Evolutionary conservation across 2,888 invertebrate genomes (phyloP), one percentile per base, ranked within the genome.

Genomic region (Parnassius smintheus): DNA sequence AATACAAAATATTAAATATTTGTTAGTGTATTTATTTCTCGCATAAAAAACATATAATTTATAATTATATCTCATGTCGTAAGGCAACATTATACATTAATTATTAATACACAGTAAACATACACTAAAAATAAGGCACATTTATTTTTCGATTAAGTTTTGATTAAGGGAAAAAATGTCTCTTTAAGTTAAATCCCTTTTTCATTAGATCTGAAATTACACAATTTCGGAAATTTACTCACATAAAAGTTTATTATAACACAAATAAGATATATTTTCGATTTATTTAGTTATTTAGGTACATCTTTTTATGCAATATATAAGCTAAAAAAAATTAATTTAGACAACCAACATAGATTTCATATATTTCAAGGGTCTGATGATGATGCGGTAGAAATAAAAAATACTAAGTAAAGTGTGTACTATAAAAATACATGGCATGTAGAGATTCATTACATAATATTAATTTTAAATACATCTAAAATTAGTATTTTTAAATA

Each of bases 11-110:
- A 18, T 50, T 57, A 56, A 56, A 63, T 66, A 69, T 59, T 65
- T 25, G 59, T 69, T 72, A 85, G 84, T 85, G 81, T 85, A 85
- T 83, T 78, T 82, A 85, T 64, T 68, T 75, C 78, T 75, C 67
- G 81, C 78, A 80, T 82, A 75, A 77, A 77, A 82, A 83, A 83
- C 80, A 81, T 78, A 58, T 50, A 54, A 42, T 25, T 76, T 72
- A 63, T 65, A 69, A 68, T 71, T 68, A 72, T 70, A 66, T 68
- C 72, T 74, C 56, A 67, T 65, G 50, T 54, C 13, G 52, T 51
- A 65, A 66, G 62, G 62, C 56, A 66, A 48, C 49, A 18, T 53
- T 53, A 22, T 41, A 59, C 52, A 50, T 52, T 44, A 61, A 44
- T 56, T 13, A 70, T 71, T 69, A 49, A 9, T 49, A 13, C 18